Evolutionary conservation across 1,140 invertebrate genomes (phyloP).

Genomic region (Magallana ariakensis): DNA sequence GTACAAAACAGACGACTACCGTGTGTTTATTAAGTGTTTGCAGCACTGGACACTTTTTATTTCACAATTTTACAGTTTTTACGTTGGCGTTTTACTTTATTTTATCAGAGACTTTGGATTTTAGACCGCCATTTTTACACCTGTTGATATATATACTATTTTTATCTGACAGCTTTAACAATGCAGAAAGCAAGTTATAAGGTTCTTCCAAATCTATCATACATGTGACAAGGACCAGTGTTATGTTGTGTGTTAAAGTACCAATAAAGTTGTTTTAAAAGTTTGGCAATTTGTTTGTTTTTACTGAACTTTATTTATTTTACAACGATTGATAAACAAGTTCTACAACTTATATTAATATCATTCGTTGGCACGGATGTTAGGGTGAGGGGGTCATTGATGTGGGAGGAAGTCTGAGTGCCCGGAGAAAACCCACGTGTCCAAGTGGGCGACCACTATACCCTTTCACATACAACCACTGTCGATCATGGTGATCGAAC

Average conservation of each 20-base stretch:
- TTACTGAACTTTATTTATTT: too few relatives aligned
- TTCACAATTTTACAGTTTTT: slow-evolving; percentile 26
- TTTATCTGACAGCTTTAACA: slow-evolving; percentile 24
- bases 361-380: too few relatives aligned
- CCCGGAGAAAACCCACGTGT: too few relatives aligned
- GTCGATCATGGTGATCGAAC: too few relatives aligned
- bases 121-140: slow-evolving; percentile 24
- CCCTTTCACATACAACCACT: too few relatives aligned
- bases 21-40: background rate
- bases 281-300: background rate
- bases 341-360: too few relatives aligned
- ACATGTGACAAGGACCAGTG: slow-evolving; percentile 17
- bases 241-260: slow-evolving; percentile 38
- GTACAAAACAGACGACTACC: background rate
- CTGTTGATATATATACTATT: slow-evolving; percentile 26
- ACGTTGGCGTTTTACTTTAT: slow-evolving; percentile 3
- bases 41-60: background rate
- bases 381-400: too few relatives aligned
- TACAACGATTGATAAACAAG: too few relatives aligned
- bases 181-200: slow-evolving; percentile 1
- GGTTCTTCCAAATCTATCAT: slow-evolving; percentile 7
- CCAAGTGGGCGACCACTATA: too few relatives aligned
- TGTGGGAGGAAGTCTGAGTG: too few relatives aligned
- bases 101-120: background rate
- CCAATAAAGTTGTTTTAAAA: slow-evolving; percentile 30